Evolutionary conservation across 1,140 invertebrate genomes (phyloP).

Genomic region (Drosophila obscura): DNA sequence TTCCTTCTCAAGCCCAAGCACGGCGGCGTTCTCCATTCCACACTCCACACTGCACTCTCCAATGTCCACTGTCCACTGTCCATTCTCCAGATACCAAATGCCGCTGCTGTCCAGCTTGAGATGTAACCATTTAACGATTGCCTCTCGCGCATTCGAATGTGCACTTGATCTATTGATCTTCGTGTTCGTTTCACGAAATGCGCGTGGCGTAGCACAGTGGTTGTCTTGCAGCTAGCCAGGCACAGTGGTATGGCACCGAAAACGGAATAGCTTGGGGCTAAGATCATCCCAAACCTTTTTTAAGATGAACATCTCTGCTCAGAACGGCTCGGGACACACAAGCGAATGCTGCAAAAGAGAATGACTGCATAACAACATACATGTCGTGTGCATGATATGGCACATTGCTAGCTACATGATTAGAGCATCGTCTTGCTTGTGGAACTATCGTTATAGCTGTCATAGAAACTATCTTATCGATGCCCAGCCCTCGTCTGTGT

Average conservation of each 20-base stretch:
- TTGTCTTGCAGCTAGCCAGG: neutral
- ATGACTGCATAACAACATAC: no score
- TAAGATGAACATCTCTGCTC: no score
- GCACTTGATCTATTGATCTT: slow-evolving; percentile 83
- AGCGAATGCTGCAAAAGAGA: no score
- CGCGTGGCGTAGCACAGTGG: slow-evolving; percentile 59
- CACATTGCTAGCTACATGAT: no score
- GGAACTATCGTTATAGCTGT: no score
- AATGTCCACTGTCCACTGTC: neutral
- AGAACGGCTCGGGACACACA: no score
- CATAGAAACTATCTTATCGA: slow-evolving; percentile 11
- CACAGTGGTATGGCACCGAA: slow-evolving; percentile 18
- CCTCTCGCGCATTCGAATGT: slow-evolving; percentile 62
- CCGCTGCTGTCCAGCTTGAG: slow-evolving; percentile 53
- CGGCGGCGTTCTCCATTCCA: slow-evolving; percentile 43
- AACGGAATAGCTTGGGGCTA: neutral
- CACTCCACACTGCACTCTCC: neutral
- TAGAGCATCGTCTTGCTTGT: no score
- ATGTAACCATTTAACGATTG: slow-evolving; percentile 74
- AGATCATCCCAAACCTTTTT: neutral
- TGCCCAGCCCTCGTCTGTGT: neutral
- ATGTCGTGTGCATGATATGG: neutral
- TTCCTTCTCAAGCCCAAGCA: slow-evolving; percentile 61
- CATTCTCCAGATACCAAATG: slow-evolving; percentile 15
- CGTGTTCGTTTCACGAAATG: slow-evolving; percentile 64